Percentiles rank a stretch among this genome's conserved stretches.
phyloP scores from a whole-genome alignment of 2,113 vertebrate genomes.

The Ptilorrhoa leucosticta region DNA sequence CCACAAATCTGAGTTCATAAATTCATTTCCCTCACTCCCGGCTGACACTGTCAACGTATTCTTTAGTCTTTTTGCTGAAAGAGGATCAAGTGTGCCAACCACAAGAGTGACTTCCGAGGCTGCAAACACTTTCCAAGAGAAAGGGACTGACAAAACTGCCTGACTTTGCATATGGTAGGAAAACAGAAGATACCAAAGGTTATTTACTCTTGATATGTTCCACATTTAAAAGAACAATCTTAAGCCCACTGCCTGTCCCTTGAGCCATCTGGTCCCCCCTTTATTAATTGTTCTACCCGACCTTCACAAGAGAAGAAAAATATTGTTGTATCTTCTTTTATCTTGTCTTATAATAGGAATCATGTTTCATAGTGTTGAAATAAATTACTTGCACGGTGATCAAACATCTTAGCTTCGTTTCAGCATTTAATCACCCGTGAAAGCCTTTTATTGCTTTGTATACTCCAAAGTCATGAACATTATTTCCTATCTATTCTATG shows the following conservation, averaged over 20 bases:
- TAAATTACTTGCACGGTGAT: constrained; percentile 52
- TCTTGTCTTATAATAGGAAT: constrained; percentile 58
- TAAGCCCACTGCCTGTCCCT: background rate
- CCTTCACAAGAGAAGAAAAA: constrained; percentile 45
- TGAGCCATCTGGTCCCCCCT: constrained; percentile 1
- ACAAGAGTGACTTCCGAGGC: background rate
- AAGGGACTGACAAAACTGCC: background rate
- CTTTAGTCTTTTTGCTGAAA: constrained; percentile 46
- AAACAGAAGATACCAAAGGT: background rate
- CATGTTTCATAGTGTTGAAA: constrained; percentile 57
- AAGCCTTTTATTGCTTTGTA: constrained; percentile 52
- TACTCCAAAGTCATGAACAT: constrained; percentile 47
- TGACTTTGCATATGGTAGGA: constrained; percentile 22
- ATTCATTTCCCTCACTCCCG: constrained; percentile 19
- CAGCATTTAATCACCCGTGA: constrained; percentile 58
- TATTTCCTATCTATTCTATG: constrained; percentile 38
- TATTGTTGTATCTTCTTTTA: constrained; percentile 59
- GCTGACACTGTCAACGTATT: constrained; percentile 38
- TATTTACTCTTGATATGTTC: background rate
- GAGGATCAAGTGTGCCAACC: constrained; percentile 13
- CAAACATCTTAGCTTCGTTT: constrained; percentile 58
- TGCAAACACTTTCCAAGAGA: background rate
- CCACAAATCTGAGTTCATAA: constrained; percentile 42
- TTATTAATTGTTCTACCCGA: constrained; percentile 46
- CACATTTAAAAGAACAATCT: constrained; percentile 15